Evolutionary conservation across 2,797 vertebrate genomes (phyloP), one percentile per base, ranked within the genome.

Genomic region (Psittacula derbiana): DNA sequence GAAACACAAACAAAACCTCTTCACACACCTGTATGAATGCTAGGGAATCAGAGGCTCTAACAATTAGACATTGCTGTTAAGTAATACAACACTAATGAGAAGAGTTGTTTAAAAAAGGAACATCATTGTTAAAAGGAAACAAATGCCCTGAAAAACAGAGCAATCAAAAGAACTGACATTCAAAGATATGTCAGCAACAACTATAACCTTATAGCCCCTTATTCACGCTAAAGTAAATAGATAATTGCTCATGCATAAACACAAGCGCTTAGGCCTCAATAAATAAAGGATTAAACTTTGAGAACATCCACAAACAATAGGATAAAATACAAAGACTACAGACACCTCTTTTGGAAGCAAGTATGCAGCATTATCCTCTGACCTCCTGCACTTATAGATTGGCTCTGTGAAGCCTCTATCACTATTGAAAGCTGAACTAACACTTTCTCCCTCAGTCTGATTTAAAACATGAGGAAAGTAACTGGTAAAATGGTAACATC

Each of bases 201-300:
- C 52, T 31, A 64, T 52, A 74, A 86, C 86, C 92, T 93, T 31
- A 9, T 12, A 75, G 67, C 79, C 80, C 69, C 52, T 69, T 43
- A 25, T 9, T 49, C 47, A 8, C 3, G 13, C 47, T 92, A 79
- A 64, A 86, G 33, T 52, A 95, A 94, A 95, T 2, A 83, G 80
- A 64, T 73, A 92, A 88, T 70, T 93, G 66, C 82, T 93, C 86
- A 92, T 92, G 85, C 21, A 95, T 90, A 95, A 92, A 73, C 40
- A 90, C 67, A 24, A 65, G 20, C 2, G 17, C 11, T 74, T 21
- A 90, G 64, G 44, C 36, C 62, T 88, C 41, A 18, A 8, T 24
- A 86, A 94, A 83, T 60, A 73, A 69, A 85, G 52, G 20, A 88
- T 62, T 73, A 66, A 87, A 57, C 25, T 52, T 40, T 40, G 80